Percentiles rank a stretch among this genome's conserved stretches.
Conservation (phyloP, 2,888 invertebrate species). For the Rhabditoides inermis region DNA sequence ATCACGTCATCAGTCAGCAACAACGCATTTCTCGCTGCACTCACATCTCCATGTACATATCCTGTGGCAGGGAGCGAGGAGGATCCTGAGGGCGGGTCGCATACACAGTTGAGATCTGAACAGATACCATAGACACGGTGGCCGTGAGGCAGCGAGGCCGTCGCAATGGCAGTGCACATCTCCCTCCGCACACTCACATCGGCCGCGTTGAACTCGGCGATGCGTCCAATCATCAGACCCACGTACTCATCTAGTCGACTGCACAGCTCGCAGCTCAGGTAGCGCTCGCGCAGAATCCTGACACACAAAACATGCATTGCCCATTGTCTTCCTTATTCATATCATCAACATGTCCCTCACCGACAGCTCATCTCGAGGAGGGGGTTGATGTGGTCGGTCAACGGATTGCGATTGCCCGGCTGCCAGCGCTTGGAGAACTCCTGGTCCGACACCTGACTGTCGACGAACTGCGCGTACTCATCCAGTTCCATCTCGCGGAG, state of each 20-base stretch:
- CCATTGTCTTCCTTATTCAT: background rate
- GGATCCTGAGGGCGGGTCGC: slow-evolving; percentile 3
- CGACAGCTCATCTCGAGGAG: slow-evolving; percentile 13
- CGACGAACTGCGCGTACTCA: slow-evolving; percentile 1
- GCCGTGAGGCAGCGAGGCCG: background rate
- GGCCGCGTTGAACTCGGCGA: slow-evolving; percentile 5
- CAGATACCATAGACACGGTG: background rate
- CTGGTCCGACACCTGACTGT: background rate
- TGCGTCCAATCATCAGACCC: slow-evolving; percentile 4
- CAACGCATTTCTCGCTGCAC: background rate
- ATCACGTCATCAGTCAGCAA: background rate
- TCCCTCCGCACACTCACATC: slow-evolving; percentile 1
- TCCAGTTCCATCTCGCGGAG: slow-evolving; percentile 17
- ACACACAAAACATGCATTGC: background rate
- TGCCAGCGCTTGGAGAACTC: slow-evolving; percentile 15
- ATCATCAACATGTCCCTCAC: background rate
- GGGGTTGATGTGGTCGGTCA: slow-evolving; percentile 19
- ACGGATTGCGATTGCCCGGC: slow-evolving; percentile 10
- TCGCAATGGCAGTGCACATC: slow-evolving; percentile 2
- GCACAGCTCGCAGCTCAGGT: slow-evolving; percentile 6
- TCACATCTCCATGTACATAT: background rate
- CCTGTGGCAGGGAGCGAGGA: background rate
- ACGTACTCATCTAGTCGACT: slow-evolving; percentile 18
- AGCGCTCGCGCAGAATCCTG: slow-evolving; percentile 11
- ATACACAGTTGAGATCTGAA: slow-evolving; percentile 5